A percentile compares a stretch with the other conserved stretches of the same genome.
Evolutionary conservation across 2,797 vertebrate genomes (phyloP).

Genomic region (Percopsis omiscomaycus): DNA sequence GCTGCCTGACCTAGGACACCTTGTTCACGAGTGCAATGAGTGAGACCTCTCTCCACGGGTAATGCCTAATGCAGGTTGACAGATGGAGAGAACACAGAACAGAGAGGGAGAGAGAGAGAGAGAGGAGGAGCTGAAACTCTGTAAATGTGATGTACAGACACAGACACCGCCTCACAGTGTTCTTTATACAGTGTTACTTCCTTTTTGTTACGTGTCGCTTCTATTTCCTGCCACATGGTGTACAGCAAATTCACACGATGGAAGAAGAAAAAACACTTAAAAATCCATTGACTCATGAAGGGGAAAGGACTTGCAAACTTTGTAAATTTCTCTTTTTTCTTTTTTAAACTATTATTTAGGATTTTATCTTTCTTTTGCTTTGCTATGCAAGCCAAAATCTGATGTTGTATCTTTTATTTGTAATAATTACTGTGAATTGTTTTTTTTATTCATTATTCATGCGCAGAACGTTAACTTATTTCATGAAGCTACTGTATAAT

Average conservation of each 20-base stretch:
- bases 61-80: constrained; percentile 78
- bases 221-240: constrained; percentile 70
- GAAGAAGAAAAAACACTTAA: constrained; percentile 58
- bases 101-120: constrained; percentile 45
- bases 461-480: constrained; percentile 65
- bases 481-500: constrained; percentile 73
- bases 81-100: constrained; percentile 48
- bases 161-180: constrained; percentile 88
- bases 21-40: constrained; percentile 84
- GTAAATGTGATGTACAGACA: constrained; percentile 98
- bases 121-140: constrained; percentile 61
- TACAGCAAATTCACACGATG: constrained; percentile 62
- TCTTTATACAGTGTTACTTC: constrained; percentile 79
- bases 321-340: constrained; percentile 90
- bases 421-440: constrained; percentile 94
- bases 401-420: constrained; percentile 86
- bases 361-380: constrained; percentile 89
- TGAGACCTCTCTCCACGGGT: constrained; percentile 90
- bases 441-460: constrained; percentile 77
- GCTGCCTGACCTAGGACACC: constrained; percentile 83
- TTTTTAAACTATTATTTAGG: constrained; percentile 71
- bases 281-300: constrained; percentile 71
- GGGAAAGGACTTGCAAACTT: constrained; percentile 87
- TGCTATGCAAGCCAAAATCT: constrained; percentile 96
- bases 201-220: constrained; percentile 69